Conservation (phyloP, 2,113 vertebrate species). For the Neolamprologus variostigma region DNA sequence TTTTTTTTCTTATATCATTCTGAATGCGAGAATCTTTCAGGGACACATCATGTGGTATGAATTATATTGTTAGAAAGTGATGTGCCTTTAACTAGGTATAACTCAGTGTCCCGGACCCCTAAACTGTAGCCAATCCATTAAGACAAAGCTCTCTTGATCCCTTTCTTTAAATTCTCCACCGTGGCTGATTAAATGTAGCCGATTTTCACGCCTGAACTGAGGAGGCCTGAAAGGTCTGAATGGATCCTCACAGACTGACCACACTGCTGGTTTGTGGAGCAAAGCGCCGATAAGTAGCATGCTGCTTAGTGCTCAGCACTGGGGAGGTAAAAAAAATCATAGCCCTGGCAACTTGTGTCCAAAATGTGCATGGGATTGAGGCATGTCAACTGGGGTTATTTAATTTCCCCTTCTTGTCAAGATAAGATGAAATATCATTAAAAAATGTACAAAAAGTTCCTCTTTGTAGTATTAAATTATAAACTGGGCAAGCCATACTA, state of each 20-base stretch:
- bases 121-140: conserved; percentile 70
- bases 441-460: not conserved
- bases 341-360: not conserved
- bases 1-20: not conserved
- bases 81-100: conserved; percentile 56
- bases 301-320: not conserved
- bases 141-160: conserved; percentile 64
- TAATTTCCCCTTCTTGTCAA: not conserved
- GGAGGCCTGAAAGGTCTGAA: conserved; percentile 47
- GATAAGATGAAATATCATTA: not conserved
- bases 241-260: conserved; percentile 45
- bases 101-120: conserved; percentile 35
- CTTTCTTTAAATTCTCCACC: conserved; percentile 59
- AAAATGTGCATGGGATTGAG: not conserved
- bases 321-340: not conserved
- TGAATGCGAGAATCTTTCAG: not conserved
- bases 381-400: not conserved
- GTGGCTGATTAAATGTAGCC: conserved; percentile 68
- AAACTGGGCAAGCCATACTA: not conserved
- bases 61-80: conserved; percentile 48
- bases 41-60: conserved; percentile 56
- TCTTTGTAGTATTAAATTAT: not conserved
- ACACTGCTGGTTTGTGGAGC: conserved; percentile 15
- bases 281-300: conserved; percentile 12
- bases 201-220: conserved; percentile 61